Evolutionary conservation across 2,797 vertebrate species (phyloP).

Genomic region (Sardinella longiceps): DNA sequence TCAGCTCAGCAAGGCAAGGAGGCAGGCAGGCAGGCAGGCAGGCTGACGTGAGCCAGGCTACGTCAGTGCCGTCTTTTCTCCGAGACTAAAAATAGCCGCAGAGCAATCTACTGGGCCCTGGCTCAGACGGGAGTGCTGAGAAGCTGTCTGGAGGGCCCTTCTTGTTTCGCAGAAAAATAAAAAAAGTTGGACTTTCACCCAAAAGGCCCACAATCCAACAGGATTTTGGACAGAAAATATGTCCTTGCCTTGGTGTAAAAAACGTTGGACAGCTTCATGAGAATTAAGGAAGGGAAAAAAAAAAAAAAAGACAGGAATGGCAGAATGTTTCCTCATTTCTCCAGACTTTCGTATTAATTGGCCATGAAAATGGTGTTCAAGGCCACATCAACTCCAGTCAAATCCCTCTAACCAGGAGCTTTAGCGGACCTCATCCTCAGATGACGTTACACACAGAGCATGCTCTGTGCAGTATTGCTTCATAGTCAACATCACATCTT

Average conservation of each 20-base stretch:
- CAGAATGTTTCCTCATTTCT: background rate
- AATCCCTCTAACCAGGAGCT: background rate
- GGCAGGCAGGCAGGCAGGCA: slow-evolving; percentile 67
- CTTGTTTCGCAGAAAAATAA: background rate
- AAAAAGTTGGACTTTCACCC: background rate
- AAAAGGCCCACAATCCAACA: background rate
- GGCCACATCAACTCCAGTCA: background rate
- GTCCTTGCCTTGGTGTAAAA: background rate
- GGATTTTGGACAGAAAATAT: background rate
- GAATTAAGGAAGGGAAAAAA: no score
- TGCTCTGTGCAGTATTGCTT: background rate
- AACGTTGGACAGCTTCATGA: background rate
- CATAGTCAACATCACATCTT: background rate
- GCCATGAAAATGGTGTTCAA: background rate
- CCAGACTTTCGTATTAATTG: background rate
- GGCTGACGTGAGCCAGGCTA: slow-evolving; percentile 80
- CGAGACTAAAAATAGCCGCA: slow-evolving; percentile 78
- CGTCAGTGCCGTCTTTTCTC: slow-evolving; percentile 80
- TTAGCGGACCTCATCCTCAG: background rate
- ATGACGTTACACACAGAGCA: background rate
- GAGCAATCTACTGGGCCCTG: slow-evolving; percentile 57
- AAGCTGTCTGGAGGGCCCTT: background rate
- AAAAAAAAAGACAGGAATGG: background rate
- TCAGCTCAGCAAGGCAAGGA: slow-evolving; percentile 64
- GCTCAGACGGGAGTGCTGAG: slow-evolving; percentile 45